phyloP scores from a whole-genome alignment of 2,113 vertebrate genomes.

The Danionella cerebrum region DNA sequence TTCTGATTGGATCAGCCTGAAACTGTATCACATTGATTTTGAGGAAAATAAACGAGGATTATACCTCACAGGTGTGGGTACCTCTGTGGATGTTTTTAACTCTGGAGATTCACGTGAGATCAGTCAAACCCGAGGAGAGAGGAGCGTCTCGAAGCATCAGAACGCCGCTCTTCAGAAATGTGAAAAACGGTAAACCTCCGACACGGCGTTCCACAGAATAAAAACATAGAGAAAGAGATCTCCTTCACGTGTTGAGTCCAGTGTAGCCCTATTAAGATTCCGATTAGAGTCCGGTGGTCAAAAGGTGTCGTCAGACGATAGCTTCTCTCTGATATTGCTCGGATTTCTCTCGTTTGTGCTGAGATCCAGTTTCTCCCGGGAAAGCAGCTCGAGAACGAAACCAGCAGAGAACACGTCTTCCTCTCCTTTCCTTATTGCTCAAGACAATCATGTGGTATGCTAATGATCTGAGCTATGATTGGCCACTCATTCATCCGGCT shows the following conservation, averaged over 20 bases:
- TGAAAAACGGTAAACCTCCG: too few species aligned
- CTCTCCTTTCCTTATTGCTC: constrained; percentile 14
- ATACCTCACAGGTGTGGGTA: too few species aligned
- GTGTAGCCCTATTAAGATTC: constrained; percentile 38
- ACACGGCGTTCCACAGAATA: too few species aligned
- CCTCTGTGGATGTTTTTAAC: too few species aligned
- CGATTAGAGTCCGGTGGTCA: not conserved
- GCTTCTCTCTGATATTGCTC: not conserved
- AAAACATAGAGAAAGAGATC: constrained; percentile 11
- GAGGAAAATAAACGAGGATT: too few species aligned
- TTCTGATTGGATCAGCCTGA: too few species aligned
- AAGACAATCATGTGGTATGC: not conserved
- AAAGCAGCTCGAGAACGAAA: not conserved
- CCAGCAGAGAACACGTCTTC: not conserved
- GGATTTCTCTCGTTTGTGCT: not conserved
- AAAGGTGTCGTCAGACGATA: constrained; percentile 3
- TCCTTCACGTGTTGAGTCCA: constrained; percentile 18
- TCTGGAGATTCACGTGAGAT: not conserved
- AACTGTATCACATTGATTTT: too few species aligned
- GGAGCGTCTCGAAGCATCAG: too few species aligned
- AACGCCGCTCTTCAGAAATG: not conserved
- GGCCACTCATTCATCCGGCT: not conserved
- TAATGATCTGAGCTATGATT: not conserved
- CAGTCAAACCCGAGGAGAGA: not conserved
- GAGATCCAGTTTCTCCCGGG: not conserved